These are phyloP conservation scores for Salmo trutta DNA, from an alignment of 2,797 vertebrate genomes.

Conservation along the genomic window DNA sequence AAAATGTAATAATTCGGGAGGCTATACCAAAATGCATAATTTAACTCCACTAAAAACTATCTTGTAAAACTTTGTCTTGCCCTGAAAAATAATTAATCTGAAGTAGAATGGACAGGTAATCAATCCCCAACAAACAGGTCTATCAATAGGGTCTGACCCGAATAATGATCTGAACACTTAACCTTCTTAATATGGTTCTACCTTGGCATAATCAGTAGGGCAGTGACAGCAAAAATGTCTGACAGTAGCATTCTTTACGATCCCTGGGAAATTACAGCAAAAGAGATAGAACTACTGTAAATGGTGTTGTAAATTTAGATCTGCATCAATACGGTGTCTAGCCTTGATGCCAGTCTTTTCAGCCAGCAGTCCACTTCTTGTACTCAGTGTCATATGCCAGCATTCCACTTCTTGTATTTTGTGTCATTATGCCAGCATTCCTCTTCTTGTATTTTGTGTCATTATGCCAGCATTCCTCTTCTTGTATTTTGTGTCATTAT, in stretches of 20 bases:
- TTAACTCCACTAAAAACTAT: constrained; percentile 21
- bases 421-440: too few relatives aligned
- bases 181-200: constrained; percentile 73
- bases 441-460: too few relatives aligned
- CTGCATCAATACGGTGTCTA: neutral
- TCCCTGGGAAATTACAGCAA: constrained; percentile 30
- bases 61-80: constrained; percentile 34
- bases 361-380: too few relatives aligned
- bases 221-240: constrained; percentile 40
- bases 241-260: constrained; percentile 29
- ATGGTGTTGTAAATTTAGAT: neutral
- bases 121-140: constrained; percentile 63
- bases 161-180: constrained; percentile 65
- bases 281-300: constrained; percentile 47
- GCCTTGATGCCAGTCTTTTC: too few relatives aligned
- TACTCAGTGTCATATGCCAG: too few relatives aligned
- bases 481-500: too few relatives aligned
- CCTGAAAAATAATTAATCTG: constrained; percentile 45
- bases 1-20: neutral
- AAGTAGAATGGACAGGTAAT: constrained; percentile 59
- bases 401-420: too few relatives aligned
- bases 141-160: constrained; percentile 68
- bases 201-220: constrained; percentile 43
- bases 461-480: too few relatives aligned
- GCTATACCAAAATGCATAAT: neutral